These are phyloP conservation scores for Pycnonotus jocosus DNA, from an alignment of 2,113 vertebrate species.

Conservation along the genomic window DNA sequence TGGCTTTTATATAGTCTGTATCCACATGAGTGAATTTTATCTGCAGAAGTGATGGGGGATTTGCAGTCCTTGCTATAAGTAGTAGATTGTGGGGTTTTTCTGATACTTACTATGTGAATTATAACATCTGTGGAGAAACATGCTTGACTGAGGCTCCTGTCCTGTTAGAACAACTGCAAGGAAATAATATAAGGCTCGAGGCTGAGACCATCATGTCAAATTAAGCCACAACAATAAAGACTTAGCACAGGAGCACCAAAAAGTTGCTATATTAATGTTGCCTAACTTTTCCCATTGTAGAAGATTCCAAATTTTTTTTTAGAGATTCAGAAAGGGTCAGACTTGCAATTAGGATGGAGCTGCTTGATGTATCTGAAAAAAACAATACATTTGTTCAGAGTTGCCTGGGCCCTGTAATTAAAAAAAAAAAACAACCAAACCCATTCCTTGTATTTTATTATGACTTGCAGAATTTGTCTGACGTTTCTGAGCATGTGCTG, in stretches of 20 bases:
- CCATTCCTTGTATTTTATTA: not conserved
- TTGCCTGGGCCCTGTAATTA: not conserved
- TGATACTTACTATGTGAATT: not conserved
- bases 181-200: not conserved
- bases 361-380: not conserved
- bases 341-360: not conserved
- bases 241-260: not conserved
- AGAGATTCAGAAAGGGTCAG: not conserved
- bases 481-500: not conserved
- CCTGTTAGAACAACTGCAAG: not conserved
- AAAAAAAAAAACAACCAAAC: not conserved
- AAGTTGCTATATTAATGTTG: not conserved
- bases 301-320: not conserved
- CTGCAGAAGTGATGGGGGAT: not conserved
- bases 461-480: not conserved
- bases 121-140: not conserved
- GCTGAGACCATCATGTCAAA: not conserved
- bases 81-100: not conserved
- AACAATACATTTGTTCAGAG: not conserved
- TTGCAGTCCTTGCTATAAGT: not conserved
- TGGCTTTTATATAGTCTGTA: not conserved
- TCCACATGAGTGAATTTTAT: not conserved
- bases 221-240: not conserved
- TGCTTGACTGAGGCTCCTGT: not conserved
- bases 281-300: not conserved